Percentiles rank a stretch among this genome's conserved stretches.
phyloP scores from a whole-genome alignment of 53 echinoderm and acorn worm species.

The Apostichopus leukothele region DNA sequence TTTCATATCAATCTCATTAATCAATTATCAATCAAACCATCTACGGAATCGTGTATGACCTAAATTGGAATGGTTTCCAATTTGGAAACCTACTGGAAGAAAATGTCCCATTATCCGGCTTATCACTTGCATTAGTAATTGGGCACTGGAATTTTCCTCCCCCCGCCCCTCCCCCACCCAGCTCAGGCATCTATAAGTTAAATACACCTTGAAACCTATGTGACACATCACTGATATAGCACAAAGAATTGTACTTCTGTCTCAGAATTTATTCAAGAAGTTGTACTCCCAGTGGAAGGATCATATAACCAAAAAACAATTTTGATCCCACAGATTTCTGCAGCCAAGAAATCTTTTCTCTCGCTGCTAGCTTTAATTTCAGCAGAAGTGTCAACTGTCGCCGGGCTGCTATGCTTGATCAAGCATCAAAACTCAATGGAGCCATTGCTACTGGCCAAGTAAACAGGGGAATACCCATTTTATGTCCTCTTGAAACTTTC shows the following conservation, averaged over 20 bases:
- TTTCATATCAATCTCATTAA: too few species aligned
- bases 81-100: too few species aligned
- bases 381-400: not conserved
- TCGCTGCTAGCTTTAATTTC: conserved; percentile 3
- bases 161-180: not conserved
- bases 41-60: too few species aligned
- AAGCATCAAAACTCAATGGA: conserved; percentile 3
- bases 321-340: conserved; percentile 1
- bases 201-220: not conserved
- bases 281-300: not conserved
- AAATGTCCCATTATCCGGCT: not conserved
- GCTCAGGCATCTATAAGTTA: not conserved
- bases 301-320: conserved; percentile 14
- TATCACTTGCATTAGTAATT: not conserved
- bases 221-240: not conserved
- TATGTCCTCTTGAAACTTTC: not conserved
- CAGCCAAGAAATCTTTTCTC: not conserved
- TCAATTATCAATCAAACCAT: too few species aligned
- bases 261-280: not conserved
- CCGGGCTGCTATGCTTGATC: conserved; percentile 2
- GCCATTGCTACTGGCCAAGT: not conserved
- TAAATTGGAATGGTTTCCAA: too few species aligned
- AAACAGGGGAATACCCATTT: conserved; percentile 15
- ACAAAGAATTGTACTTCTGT: not conserved
- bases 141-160: not conserved